phyloP scores from a whole-genome alignment of 2,113 vertebrate genomes.

The Himantopus leucocephalus region DNA sequence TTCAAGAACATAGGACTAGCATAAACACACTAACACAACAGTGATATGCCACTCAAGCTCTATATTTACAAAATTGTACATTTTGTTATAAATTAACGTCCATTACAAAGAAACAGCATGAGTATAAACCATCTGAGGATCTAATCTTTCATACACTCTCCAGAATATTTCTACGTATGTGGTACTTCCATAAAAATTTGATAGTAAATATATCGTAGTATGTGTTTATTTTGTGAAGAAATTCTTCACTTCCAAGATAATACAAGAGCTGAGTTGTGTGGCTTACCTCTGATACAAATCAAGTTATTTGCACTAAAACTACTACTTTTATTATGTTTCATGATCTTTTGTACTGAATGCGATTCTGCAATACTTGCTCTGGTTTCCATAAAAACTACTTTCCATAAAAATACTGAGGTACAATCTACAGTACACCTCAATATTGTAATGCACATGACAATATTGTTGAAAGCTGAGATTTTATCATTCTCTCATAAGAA shows the following conservation, averaged over 20 bases:
- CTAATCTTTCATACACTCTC: not conserved
- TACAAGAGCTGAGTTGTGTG: not conserved
- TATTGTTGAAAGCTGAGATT: not conserved
- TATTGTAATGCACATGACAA: not conserved
- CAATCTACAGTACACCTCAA: not conserved
- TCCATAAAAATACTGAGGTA: not conserved
- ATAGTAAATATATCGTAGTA: not conserved
- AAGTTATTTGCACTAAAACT: not conserved
- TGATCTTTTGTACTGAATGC: not conserved
- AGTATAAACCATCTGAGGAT: not conserved
- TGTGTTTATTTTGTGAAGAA: not conserved
- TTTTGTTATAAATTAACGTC: not conserved
- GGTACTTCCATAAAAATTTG: not conserved
- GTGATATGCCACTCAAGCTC: not conserved
- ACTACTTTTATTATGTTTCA: not conserved
- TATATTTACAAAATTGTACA: not conserved
- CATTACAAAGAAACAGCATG: not conserved
- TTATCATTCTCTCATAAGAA: not conserved
- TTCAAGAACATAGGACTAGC: not conserved
- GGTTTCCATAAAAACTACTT: not conserved
- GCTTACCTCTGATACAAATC: not conserved
- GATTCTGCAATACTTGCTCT: not conserved
- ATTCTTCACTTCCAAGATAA: not conserved
- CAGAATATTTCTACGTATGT: not conserved
- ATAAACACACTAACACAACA: not conserved